Percentiles rank a stretch among this genome's conserved stretches.
phyloP scores from a whole-genome alignment of 2,113 vertebrate genomes.

The Macquaria australasica region DNA sequence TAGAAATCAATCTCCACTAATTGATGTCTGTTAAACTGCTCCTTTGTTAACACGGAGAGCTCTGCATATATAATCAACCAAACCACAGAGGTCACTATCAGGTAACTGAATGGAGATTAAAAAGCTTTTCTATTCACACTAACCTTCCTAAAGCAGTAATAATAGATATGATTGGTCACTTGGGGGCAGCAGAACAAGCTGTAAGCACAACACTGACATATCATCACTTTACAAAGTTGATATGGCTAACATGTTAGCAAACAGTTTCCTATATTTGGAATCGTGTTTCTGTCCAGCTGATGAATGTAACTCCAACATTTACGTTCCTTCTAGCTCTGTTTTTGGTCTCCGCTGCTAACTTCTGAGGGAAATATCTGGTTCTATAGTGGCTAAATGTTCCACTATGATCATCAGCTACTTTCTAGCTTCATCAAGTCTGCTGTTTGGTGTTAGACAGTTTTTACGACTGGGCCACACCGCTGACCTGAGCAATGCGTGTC shows the following conservation, averaged over 20 bases:
- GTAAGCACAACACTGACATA: background rate
- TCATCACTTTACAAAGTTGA: background rate
- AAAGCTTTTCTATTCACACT: background rate
- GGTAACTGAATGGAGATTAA: background rate
- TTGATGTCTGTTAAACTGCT: slow-evolving; percentile 15
- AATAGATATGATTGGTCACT: background rate
- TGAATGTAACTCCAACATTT: background rate
- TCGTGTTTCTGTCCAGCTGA: background rate
- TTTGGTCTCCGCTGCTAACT: no score
- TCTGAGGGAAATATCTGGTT: no score
- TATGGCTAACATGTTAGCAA: background rate
- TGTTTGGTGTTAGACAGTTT: no score
- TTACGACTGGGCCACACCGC: no score
- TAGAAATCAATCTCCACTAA: slow-evolving; percentile 14
- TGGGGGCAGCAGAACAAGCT: background rate
- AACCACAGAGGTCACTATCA: slow-evolving; percentile 1
- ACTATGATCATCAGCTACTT: no score
- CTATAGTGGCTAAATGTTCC: no score
- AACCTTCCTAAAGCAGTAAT: background rate
- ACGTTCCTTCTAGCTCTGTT: background rate
- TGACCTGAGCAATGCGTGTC: no score
- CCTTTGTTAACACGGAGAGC: slow-evolving; percentile 14
- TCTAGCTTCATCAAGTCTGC: no score
- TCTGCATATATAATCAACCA: slow-evolving; percentile 2
- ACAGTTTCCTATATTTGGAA: background rate